Percentiles rank a stretch among this genome's conserved stretches.
Conservation (phyloP, 2,888 invertebrate species). For the Synergus itoensis region DNA sequence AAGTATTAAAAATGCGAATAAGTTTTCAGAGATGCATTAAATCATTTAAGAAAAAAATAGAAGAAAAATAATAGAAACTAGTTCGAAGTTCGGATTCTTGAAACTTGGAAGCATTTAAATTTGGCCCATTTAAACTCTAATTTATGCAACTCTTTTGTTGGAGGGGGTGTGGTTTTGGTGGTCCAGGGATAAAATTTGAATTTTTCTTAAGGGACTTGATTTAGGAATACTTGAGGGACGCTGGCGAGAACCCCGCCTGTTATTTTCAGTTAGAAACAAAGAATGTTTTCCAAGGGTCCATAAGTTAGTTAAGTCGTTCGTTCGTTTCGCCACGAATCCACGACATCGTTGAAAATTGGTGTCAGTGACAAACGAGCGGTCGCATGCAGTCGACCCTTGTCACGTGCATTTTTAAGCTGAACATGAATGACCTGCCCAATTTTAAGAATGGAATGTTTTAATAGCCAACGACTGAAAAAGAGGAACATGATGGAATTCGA, state of each 20-base stretch:
- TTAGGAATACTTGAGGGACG: constrained; percentile 3
- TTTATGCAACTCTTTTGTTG: not conserved
- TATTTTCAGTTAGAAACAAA: constrained; percentile 33
- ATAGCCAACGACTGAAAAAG: constrained; percentile 50
- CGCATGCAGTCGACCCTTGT: constrained; percentile 56
- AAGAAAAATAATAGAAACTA: too few relatives aligned
- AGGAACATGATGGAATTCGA: constrained; percentile 34
- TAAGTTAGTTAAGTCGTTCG: constrained; percentile 57
- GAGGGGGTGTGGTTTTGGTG: not conserved
- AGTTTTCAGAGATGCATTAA: too few relatives aligned
- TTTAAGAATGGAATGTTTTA: constrained; percentile 57
- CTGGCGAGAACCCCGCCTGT: not conserved
- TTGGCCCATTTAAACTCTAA: not conserved
- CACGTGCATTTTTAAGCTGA: constrained; percentile 53
- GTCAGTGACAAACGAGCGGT: constrained; percentile 59
- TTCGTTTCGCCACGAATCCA: constrained; percentile 52
- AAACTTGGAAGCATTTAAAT: too few relatives aligned
- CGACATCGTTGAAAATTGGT: constrained; percentile 55
- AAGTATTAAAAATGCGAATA: too few relatives aligned
- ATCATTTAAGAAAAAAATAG: too few relatives aligned
- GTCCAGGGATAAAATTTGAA: not conserved
- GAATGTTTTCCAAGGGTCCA: constrained; percentile 42
- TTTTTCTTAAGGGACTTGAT: constrained; percentile 7
- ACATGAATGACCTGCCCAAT: constrained; percentile 56
- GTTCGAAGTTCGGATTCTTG: too few relatives aligned